Conservation (phyloP, 2,797 vertebrate genomes). For the Podarcis siculus region DNA sequence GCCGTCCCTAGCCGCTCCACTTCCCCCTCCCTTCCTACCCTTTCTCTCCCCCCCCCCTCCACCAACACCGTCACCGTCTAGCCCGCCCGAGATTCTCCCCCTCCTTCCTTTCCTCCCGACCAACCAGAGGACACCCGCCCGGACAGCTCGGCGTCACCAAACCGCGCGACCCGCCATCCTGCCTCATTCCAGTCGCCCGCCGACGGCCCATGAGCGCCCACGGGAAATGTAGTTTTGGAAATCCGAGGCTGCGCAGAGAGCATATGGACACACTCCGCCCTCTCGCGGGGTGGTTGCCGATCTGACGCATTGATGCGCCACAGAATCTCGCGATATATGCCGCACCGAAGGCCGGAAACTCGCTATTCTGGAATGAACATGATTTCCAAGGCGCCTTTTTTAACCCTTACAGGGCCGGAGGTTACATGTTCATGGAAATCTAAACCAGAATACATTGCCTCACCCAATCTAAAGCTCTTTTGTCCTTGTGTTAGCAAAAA, state of each 20-base stretch:
- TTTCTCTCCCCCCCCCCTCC: neutral
- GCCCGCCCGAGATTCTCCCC: conserved; percentile 1
- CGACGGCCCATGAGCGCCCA: neutral
- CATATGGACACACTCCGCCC: neutral
- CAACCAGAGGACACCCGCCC: conserved; percentile 34
- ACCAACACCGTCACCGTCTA: neutral
- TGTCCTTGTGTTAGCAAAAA: too few species aligned
- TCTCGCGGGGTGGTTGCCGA: too few species aligned
- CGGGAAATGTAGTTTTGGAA: conserved; percentile 33
- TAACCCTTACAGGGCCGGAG: neutral
- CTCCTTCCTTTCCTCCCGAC: conserved; percentile 5
- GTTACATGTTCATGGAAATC: too few species aligned
- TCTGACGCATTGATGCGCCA: neutral
- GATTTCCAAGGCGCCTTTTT: neutral
- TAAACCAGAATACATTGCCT: too few species aligned
- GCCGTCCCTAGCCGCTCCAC: neutral
- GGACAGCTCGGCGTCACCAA: neutral
- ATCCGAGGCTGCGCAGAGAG: neutral
- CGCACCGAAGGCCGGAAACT: neutral
- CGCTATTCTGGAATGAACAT: neutral
- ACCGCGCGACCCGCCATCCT: neutral
- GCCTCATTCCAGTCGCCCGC: neutral
- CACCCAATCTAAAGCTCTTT: too few species aligned
- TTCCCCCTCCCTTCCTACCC: neutral
- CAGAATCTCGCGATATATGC: neutral